phyloP scores from a whole-genome alignment of 2,888 invertebrate species.

The Tiliacea aurago region DNA sequence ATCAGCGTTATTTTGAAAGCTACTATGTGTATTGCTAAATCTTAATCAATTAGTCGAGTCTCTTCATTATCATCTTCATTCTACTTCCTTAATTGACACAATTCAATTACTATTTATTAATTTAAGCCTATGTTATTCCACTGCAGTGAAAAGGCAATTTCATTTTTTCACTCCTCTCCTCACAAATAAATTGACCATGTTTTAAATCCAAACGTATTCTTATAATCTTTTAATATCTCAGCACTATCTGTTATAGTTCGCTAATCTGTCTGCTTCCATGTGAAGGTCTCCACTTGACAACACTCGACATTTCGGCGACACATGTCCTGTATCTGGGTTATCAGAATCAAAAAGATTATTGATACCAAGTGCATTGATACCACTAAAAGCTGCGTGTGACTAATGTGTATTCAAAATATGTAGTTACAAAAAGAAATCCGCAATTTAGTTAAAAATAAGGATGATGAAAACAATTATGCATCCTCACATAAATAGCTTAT shows the following conservation, averaged over 20 bases:
- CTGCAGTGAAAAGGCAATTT: no score
- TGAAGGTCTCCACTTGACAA: constrained; percentile 37
- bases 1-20: background rate
- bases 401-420: background rate
- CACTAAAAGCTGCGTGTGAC: constrained; percentile 32
- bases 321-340: constrained; percentile 51
- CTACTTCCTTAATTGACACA: background rate
- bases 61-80: background rate
- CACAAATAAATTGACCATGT: background rate
- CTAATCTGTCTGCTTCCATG: constrained; percentile 26
- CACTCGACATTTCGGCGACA: constrained; percentile 52
- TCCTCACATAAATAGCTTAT: constrained; percentile 19
- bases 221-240: constrained; percentile 1
- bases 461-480: constrained; percentile 20
- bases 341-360: constrained; percentile 45
- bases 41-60: background rate
- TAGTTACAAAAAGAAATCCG: constrained; percentile 4
- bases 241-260: constrained; percentile 6
- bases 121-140: background rate
- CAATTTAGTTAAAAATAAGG: constrained; percentile 5
- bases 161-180: background rate
- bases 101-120: background rate
- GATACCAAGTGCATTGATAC: constrained; percentile 47
- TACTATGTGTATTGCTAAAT: background rate
- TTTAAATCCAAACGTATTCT: background rate